Base-by-base conservation (phyloP, 2,113 vertebrate genomes). In the Dunckerocampus dactyliophorus region DNA sequence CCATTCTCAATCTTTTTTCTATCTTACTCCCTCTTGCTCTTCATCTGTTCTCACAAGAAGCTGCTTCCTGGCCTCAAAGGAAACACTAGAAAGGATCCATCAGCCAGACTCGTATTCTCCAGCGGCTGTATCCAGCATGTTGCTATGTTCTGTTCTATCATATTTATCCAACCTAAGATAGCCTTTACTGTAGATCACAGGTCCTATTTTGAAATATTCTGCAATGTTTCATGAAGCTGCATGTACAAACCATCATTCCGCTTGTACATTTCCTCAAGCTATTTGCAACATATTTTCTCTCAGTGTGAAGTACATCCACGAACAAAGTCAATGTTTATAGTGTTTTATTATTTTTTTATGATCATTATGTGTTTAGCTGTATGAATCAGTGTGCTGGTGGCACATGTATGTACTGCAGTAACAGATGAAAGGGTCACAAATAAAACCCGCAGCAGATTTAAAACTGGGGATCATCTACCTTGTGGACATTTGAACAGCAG, bases 101-200 rank as follows among this genome's bases (percentile, higher is more conserved):
- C 63, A 81, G 76, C n/a, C 72, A 88, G 69, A 75, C 61, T 79
- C 82, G 78, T 69, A 50, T 66, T 80, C 84, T 85, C 86, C 61
- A 1, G 79, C 82, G 82, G 66, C 82, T 67, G 65, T 55, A 75
- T 67, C 67, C 71, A 67, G 71, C 37, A 17, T 63, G 67, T 71
- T 81, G 72, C 74, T 84, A 75, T 72, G 68, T 79, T 80, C 81
- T 61, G 67, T 74, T 82, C 78, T 74, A 83, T 79, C 78, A 72
- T 75, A 85, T 85, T 75, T 72, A 69, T 67, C 65, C 73, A 77
- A 82, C 78, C 73, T 59, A 53, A 69, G 77, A 77, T 85, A 76
- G 77, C 77, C 83, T 77, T 79, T 78, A 68, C 76, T 76, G 71
- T 82, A 75, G 70, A 83, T 87, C 82, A 82, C 64, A 82, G 67